Evolutionary conservation across 2,797 vertebrate genomes (phyloP), one percentile per base, ranked within the genome.

Genomic region (Peromyscus eremicus): DNA sequence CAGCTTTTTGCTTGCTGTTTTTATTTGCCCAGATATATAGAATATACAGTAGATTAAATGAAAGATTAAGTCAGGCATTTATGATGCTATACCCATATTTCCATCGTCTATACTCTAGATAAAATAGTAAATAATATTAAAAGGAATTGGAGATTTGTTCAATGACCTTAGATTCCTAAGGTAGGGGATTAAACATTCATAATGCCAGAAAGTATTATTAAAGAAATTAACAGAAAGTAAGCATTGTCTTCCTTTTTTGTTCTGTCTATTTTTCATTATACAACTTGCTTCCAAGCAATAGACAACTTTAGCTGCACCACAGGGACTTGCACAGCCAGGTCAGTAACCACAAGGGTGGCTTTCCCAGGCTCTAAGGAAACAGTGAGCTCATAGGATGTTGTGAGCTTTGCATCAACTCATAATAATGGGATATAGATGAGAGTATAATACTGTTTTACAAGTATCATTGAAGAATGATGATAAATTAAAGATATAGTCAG

Each of bases 271-370:
- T 96, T 85, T 94, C 46, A 76, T 60, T 92, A 79, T 68, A 37
- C 2, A 25, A 70, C 17, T 60, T 91, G 79, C 89, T 95, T 89
- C 89, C 80, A 95, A 77, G 71, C 40, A 95, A 76, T 84, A 92
- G 83, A 55, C 37, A 76, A 55, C 55, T 94, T 95, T 52, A 73
- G 17, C 81, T 43, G 89, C 19, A 95, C 89, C 97, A 14, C 3
- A 88, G 97, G 93, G 97, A 97, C 83, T 93, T 92, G 55, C 92
- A 97, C 23, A 96, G 88, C 14, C 84, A 96, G 97, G 94, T 97
- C 97, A 97, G 86, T 37, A 95, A 70, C 75, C 96, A 96, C 95
- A 81, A 64, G 95, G 86, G 96, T 94, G 93, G 87, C 71, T 96
- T 98, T 95, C 85, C 89, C 60, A 66, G 80, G 68, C 95, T 90